Evolutionary conservation across 2,797 vertebrate genomes (phyloP), one percentile per base, ranked within the genome.

Genomic region (Sylvia borin): DNA sequence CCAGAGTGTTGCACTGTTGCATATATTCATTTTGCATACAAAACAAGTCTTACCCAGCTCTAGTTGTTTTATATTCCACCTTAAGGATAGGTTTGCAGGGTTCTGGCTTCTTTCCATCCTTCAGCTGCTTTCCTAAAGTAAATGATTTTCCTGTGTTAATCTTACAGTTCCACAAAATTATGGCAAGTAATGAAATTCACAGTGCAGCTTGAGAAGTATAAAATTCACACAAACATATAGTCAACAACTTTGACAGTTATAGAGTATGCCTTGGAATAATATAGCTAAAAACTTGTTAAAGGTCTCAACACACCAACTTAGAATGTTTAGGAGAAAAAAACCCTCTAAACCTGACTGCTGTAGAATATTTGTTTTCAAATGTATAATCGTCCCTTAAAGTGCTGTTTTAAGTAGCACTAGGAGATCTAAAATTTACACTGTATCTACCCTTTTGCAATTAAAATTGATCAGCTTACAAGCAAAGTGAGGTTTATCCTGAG

Each of bases 21-120:
- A 3, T 8, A 43, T 4, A 12, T 38, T 82, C n/a, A 47, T 67
- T 79, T 58, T 43, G 32, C 25, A 58, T 19, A 31, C 4, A 77
- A 53, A 88, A 62, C 26, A 71, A 90, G n/a, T 34, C 98, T 97
- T 98, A 99, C 99, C 99, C 99, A 96, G 97, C 97, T 98, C 99
- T 98, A 53, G 99, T 99, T 85, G 99, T 99, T 98, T 99, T 99
- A 97, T 99, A 99, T 96, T 99, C 99, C 98, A 99, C 99, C 98
- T 99, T 99, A 95, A 99, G 99, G 95, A 99, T 99, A 96, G 99
- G 99, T 98, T 99, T 99, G 98, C 99, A 99, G 64, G 99, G 98
- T 97, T 99, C 99, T 98, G 99, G 99, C 98, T 99, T 99, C 98
- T 99, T 99, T 95, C 99, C 99, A 96, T 99, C 99, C 98, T 99